Evolutionary conservation across 2,888 invertebrate genomes (phyloP), one percentile per base, ranked within the genome.

Genomic region (Scaptomyza tumidula): DNA sequence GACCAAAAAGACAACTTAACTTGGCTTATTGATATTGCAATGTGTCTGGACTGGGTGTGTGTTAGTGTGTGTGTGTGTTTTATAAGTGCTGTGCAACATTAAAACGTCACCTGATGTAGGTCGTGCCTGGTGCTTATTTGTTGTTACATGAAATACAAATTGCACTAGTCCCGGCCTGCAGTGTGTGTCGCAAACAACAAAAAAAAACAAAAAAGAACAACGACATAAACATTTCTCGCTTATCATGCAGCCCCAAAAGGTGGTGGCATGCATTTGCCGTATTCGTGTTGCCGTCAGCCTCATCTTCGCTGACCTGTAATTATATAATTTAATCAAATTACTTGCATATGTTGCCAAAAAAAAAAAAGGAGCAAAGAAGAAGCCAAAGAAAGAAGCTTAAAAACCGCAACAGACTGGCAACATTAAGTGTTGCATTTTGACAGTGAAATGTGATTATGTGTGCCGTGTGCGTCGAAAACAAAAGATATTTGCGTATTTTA

Each of bases 151-250:
- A 75, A 84, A 90, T 93, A 78, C 94, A 94, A 93, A 94, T 94
- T 94, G 94, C 94, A 94, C 94, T 94, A 93, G 94, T 94, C 94
- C 94, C 94, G 94, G 94, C 94, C 94, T 94, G 94, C 94, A 91
- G 80, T 86, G 81, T 80, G 71, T 91, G 91, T 80, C 90, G 63
- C 76, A 74, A 60, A 49, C 88, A 86, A 76, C 87, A 57, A 31
- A 39, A 46, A 14, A 29, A 1, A 2, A 29, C 53, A 31, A 39
- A 46, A 14, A 29, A 1, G 19, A 29, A 29, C 6, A 9, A 29
- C 27, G 7, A 49, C 16, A 31, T 13, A 2, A 16, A 19, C 33
- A 19, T 48, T 48, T 48, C 16, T 50, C 19, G 50, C 19, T 10
- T 50, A 35, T 37, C 50, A 33, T 10, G 49, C 49, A 24, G 50